These are phyloP conservation scores for Canis aureus DNA, from an alignment of 2,113 vertebrate species.

Conservation along the genomic window DNA sequence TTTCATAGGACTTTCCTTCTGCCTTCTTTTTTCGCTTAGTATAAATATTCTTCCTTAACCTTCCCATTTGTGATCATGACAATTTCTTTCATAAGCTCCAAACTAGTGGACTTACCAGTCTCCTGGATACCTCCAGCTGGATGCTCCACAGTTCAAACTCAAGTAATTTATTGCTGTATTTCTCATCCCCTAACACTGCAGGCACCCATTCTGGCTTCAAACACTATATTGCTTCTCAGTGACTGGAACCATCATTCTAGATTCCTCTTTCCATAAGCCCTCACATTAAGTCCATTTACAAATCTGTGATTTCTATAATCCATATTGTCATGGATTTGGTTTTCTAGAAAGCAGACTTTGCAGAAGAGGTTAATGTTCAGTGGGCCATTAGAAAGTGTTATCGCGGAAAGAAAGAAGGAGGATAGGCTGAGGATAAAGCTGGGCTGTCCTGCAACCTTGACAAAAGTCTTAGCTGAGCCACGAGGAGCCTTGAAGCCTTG, in stretches of 20 bases:
- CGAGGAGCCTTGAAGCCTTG: background rate
- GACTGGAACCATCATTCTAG: background rate
- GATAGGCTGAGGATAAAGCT: background rate
- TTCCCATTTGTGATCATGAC: background rate
- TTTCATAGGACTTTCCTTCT: background rate
- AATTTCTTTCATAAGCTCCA: background rate
- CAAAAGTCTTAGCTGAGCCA: background rate
- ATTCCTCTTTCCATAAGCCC: background rate
- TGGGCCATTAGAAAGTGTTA: background rate
- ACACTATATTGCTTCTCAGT: background rate
- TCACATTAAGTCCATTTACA: background rate
- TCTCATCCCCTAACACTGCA: background rate
- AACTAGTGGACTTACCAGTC: background rate
- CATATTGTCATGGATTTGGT: background rate
- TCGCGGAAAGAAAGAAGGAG: background rate
- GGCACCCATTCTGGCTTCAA: too few relatives aligned
- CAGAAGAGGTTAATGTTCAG: background rate
- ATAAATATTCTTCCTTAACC: background rate
- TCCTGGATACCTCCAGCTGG: background rate
- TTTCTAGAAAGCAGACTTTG: background rate
- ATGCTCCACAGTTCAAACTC: background rate
- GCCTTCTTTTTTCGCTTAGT: background rate
- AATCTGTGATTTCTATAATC: background rate
- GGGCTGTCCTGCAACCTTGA: background rate
- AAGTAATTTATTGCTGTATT: background rate